Evolutionary conservation across 92 coral and sea anemone species (phyloP), one percentile per base, ranked within the genome.

Genomic region (Galaxea fascicularis): DNA sequence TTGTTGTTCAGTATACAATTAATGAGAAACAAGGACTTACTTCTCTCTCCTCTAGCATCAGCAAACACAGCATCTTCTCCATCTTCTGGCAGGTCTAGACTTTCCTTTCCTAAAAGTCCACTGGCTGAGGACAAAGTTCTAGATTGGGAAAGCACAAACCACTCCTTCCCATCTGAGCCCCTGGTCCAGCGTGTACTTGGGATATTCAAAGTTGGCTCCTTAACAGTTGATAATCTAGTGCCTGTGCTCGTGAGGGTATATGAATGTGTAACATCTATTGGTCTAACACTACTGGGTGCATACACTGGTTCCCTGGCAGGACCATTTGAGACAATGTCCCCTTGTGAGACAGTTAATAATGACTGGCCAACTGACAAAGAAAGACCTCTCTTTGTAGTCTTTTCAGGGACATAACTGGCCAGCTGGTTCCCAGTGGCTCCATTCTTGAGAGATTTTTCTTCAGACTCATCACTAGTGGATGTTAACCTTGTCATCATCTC

Each of bases 401-500:
- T 62, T 59, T 41, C 59, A 41, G 69, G 27, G 22, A 6, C 58
- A 59, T 41, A 1, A 25, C 39, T 53, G 0, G 8, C 18, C 24
- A 20, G 53, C 25, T 27, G 52, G 51, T 49, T 16, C 29, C 74
- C 29, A 0, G 27, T 26, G 60, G 65, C 46, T 52, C 12, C 35
- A 18, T 1, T 18, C 46, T 26, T 68, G 22, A 21, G n/a, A 9
- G 77, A 52, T 13, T 56, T 80, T 53, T 53, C 45, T 9, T 74
- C 93, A 28, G 82, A 25, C 26, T 83, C 93, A 29, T 90, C 93
- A 76, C 90, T 86, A 6, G 90, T 86, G 0, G 93, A 91, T 17
- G 89, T 91, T 25, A 91, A 66, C 27, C 82, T 71, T 24, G 91
- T 82, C 88, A 91, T 87, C 94, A 69, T 87, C 51, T 91, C 94